Conservation (phyloP, 2,797 vertebrate genomes). For the Bradypodion pumilum region DNA sequence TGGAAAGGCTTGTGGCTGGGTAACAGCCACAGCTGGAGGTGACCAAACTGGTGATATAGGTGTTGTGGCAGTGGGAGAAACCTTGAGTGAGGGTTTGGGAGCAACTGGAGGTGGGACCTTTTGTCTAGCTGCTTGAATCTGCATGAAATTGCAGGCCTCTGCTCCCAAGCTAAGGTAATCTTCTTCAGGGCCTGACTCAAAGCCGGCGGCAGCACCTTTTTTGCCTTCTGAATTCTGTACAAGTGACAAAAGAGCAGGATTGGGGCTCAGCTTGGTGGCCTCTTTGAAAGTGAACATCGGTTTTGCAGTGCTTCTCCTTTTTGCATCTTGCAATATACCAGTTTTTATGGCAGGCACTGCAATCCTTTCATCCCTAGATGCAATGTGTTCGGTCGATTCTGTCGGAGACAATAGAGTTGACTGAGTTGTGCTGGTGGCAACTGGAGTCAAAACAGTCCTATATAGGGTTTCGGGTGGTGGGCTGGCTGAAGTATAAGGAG, state of each 20-base stretch:
- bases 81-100: conserved; percentile 88
- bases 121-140: conserved; percentile 82
- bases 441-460: conserved; percentile 73
- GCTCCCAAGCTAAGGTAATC: conserved; percentile 98
- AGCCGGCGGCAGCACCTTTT: conserved; percentile 79
- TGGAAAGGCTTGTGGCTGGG: conserved; percentile 81
- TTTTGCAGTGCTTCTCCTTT: conserved; percentile 81
- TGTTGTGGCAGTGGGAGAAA: conserved; percentile 73
- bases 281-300: conserved; percentile 98
- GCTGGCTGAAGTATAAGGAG: conserved; percentile 75
- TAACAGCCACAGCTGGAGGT: conserved; percentile 74
- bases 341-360: conserved; percentile 92
- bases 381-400: conserved; percentile 87
- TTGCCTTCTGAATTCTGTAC: conserved; percentile 86
- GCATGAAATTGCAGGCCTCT: conserved; percentile 98
- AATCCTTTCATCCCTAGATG: conserved; percentile 95
- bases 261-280: conserved; percentile 90
- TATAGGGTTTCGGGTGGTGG: conserved; percentile 79
- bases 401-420: conserved; percentile 80
- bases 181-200: conserved; percentile 93
- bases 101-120: conserved; percentile 96
- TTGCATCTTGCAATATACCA: conserved; percentile 88
- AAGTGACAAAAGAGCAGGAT: conserved; percentile 90
- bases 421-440: conserved; percentile 57
- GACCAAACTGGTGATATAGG: conserved; percentile 88